Evolutionary conservation across 1,140 invertebrate species (phyloP).

Genomic region (Leptinotarsa undecemlineata): DNA sequence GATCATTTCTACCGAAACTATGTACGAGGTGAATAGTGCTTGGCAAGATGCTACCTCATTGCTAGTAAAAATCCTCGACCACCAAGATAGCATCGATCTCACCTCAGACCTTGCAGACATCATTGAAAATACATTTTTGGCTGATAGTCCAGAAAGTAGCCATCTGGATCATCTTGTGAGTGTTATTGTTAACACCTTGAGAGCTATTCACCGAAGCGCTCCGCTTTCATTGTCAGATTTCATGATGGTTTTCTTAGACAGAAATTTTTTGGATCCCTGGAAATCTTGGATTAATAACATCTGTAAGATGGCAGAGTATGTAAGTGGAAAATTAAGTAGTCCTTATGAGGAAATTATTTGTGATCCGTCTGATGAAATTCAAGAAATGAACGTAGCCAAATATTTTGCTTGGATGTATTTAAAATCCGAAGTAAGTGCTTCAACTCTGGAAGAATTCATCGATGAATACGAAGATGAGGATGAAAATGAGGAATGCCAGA

Average conservation of each 20-base stretch:
- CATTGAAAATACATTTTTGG: conserved; percentile 51
- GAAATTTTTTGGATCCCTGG: conserved; percentile 34
- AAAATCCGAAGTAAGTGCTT: conserved; percentile 34
- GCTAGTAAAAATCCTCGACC: conserved; percentile 32
- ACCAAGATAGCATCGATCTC: conserved; percentile 25
- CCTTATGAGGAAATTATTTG: conserved; percentile 30
- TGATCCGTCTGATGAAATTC: not conserved
- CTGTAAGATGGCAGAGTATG: conserved; percentile 43
- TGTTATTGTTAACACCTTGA: conserved; percentile 40
- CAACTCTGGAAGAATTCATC: conserved; percentile 25
- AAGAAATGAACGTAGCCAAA: conserved; percentile 36
- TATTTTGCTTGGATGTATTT: conserved; percentile 47
- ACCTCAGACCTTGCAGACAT: conserved; percentile 51
- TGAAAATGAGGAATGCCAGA: conserved; percentile 40
- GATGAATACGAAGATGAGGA: conserved; percentile 35
- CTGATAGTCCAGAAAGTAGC: conserved; percentile 28
- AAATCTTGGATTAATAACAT: conserved; percentile 30
- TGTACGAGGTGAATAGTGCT: conserved; percentile 60
- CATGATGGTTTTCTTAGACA: conserved; percentile 38
- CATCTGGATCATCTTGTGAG: conserved; percentile 37
- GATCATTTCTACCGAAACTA: conserved; percentile 56
- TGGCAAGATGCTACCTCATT: conserved; percentile 59
- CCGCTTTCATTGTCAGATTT: conserved; percentile 35
- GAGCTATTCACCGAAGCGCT: conserved; percentile 34
- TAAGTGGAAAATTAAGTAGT: conserved; percentile 41